Evolutionary conservation across 2,888 invertebrate genomes (phyloP).

Genomic region (Morpho helenor): DNA sequence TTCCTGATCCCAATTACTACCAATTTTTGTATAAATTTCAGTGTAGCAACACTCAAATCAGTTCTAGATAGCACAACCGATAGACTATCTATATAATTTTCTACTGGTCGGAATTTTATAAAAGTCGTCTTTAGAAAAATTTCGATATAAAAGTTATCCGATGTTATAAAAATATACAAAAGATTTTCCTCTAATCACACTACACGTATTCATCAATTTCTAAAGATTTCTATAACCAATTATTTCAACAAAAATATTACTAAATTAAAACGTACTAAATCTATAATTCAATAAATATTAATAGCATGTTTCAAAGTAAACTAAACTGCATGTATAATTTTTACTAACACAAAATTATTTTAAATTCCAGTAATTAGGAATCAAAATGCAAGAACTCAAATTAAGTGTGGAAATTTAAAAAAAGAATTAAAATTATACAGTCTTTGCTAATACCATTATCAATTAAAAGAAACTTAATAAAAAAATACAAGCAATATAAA

Average conservation of each 20-base stretch:
- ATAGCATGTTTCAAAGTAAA: too few species aligned
- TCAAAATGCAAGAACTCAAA: too few species aligned
- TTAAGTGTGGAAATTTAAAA: too few species aligned
- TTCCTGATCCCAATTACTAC: slow-evolving; percentile 14
- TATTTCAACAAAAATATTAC: not conserved
- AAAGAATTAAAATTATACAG: too few species aligned
- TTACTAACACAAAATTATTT: too few species aligned
- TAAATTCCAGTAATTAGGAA: too few species aligned
- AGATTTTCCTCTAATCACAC: slow-evolving; percentile 28
- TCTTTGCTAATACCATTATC: too few species aligned
- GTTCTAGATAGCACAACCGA: slow-evolving; percentile 34
- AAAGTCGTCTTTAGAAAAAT: slow-evolving; percentile 32
- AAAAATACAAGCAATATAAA: not conserved
- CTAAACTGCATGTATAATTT: too few species aligned
- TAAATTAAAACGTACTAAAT: not conserved
- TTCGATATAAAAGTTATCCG: slow-evolving; percentile 36
- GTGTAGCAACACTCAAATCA: slow-evolving; percentile 33
- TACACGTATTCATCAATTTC: slow-evolving; percentile 2
- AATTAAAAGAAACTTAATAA: not conserved
- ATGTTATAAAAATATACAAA: slow-evolving; percentile 45
- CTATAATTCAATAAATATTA: too few species aligned
- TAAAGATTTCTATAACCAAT: not conserved
- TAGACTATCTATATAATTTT: slow-evolving; percentile 24
- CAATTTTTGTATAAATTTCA: slow-evolving; percentile 19
- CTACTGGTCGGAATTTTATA: slow-evolving; percentile 31